Evolutionary conservation across 2,888 invertebrate genomes (phyloP), one percentile per base, ranked within the genome.

Genomic region (Idaea dimidiata): DNA sequence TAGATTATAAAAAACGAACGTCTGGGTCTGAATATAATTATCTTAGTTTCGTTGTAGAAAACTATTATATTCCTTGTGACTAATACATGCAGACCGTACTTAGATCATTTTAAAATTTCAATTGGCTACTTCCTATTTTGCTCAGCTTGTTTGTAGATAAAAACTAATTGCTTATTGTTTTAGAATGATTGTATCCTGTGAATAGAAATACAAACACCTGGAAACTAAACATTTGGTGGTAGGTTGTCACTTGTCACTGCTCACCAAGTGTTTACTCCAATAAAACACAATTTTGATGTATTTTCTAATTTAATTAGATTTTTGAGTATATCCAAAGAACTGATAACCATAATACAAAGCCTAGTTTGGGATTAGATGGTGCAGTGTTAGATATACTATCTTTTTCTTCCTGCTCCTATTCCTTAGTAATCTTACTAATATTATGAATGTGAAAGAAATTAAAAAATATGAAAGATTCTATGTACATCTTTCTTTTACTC

Each of bases 211-310:
- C 0, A 24, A 24, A 24, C 24, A 43, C 43, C 43, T 43, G 10
- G 43, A 43, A 43, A 43, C 43, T 7, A 24, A 24, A 24, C 1
- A 24, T 24, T 24, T 24, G 24, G 24, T 24, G 24, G 24, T 1
- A 24, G 24, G 24, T 58, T 62, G 55, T 58, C 59, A 59, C 33
- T 58, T 62, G 55, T 58, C 59, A 59, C 33, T 4, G 14, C 31
- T 57, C n/a, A 16, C 54, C 59, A 64, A 62, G 61, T 60, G 56
- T 58, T 60, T 59, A 53, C 62, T 58, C 55, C 55, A 16, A 17
- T 58, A 58, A 31, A 5, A 54, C 57, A 59, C 60, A 54, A 61
- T 7, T 5, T 17, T 8, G 58, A n/a, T n/a, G n/a, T n/a, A n/a
- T n/a, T n/a, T n/a, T n/a, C n/a, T n/a, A n/a, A n/a, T n/a, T n/a